These are phyloP conservation scores for Sitophilus oryzae DNA, from an alignment of 1,140 invertebrate species.

Conservation along the genomic window DNA sequence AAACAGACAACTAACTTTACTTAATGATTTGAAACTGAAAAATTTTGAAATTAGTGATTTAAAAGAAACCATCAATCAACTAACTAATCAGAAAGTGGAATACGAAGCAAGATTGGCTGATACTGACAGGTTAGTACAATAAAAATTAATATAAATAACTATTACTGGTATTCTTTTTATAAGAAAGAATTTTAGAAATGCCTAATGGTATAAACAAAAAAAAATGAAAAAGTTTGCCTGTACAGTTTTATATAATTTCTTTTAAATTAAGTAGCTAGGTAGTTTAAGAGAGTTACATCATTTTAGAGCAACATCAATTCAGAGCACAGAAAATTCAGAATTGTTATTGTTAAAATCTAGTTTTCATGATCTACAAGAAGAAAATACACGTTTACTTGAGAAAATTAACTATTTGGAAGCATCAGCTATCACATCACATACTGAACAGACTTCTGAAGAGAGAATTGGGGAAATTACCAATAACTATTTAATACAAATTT, in stretches of 20 bases:
- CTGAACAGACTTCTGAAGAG: constrained; percentile 10
- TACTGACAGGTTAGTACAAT: neutral
- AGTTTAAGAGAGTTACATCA: neutral
- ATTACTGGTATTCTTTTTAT: too few species aligned
- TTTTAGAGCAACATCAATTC: neutral
- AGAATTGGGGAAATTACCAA: constrained; percentile 4
- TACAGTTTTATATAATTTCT: too few species aligned
- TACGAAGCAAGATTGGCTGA: constrained; percentile 3
- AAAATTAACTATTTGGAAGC: neutral
- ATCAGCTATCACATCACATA: too few species aligned
- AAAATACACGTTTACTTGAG: constrained; percentile 49
- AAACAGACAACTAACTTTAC: constrained; percentile 46
- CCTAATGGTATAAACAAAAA: too few species aligned
- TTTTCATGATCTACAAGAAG: constrained; percentile 46
- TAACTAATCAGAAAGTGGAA: constrained; percentile 23
- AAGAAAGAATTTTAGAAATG: too few species aligned
- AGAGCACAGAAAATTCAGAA: neutral
- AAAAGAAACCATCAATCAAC: constrained; percentile 20
- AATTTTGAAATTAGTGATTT: constrained; percentile 34
- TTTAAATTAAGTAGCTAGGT: neutral
- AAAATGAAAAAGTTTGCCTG: too few species aligned
- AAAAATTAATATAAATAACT: neutral
- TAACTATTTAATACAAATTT: constrained; percentile 20
- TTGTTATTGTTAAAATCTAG: neutral
- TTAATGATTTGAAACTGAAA: constrained; percentile 34